phyloP scores from a whole-genome alignment of 2,797 vertebrate species.

The Protonibea diacanthus region DNA sequence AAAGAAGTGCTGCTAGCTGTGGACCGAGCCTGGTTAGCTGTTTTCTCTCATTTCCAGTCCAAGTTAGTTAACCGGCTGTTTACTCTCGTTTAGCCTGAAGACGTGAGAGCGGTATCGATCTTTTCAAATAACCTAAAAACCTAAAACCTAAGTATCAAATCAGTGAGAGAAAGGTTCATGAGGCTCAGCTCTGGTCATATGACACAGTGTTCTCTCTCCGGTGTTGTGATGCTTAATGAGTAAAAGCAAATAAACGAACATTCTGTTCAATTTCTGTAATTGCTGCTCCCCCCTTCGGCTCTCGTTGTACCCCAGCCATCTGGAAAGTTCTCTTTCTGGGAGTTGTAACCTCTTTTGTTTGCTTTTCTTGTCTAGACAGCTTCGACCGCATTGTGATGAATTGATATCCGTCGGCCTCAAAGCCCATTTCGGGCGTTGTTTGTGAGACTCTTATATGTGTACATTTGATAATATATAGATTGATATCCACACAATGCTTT shows the following conservation, averaged over 20 bases:
- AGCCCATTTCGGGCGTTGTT: not conserved
- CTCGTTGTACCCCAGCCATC: not conserved
- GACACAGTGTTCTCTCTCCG: not conserved
- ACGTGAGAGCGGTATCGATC: not conserved
- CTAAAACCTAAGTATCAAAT: not conserved
- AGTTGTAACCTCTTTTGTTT: not conserved
- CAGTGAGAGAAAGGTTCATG: not conserved
- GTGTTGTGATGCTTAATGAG: conserved; percentile 3
- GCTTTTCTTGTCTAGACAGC: not conserved
- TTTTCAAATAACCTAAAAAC: not conserved
- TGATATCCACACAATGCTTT: not conserved
- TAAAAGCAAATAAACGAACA: conserved; percentile 4
- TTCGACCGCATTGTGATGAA: not conserved
- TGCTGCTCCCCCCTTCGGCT: not conserved
- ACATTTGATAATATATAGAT: not conserved
- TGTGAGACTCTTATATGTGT: not conserved
- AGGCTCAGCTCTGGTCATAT: not conserved
- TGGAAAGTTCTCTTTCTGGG: not conserved
- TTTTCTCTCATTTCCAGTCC: not conserved
- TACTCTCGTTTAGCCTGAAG: too few relatives aligned
- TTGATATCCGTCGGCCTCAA: not conserved
- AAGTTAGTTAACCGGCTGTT: too few relatives aligned
- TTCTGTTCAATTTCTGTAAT: not conserved
- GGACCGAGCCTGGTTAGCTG: not conserved
- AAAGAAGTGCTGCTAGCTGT: not conserved